Evolutionary conservation across 2,888 invertebrate genomes (phyloP).

Genomic region (Alviniconcha strummeri): DNA sequence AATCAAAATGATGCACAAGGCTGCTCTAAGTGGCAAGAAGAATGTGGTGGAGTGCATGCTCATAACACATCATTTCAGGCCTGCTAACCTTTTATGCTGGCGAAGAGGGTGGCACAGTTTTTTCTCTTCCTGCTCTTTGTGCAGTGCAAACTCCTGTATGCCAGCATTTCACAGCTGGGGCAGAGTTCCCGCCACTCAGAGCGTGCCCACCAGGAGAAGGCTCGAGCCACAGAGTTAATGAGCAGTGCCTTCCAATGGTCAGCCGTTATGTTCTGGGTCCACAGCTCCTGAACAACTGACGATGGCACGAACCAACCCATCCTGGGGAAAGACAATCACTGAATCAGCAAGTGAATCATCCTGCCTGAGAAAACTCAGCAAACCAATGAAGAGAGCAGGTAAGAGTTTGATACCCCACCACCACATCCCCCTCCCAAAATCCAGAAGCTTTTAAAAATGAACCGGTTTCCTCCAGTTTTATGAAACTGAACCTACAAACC

Average conservation of each 20-base stretch:
- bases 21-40: too few species aligned
- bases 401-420: too few species aligned
- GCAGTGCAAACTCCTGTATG: slow-evolving; percentile 36
- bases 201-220: slow-evolving; percentile 71
- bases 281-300: slow-evolving; percentile 62
- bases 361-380: not conserved
- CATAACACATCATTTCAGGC: too few species aligned
- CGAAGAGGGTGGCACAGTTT: slow-evolving; percentile 74
- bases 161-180: slow-evolving; percentile 27
- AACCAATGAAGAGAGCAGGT: too few species aligned
- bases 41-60: too few species aligned
- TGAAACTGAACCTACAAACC: too few species aligned
- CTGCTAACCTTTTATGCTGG: slow-evolving; percentile 73
- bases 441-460: too few species aligned
- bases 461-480: too few species aligned
- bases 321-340: slow-evolving; percentile 50
- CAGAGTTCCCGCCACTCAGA: slow-evolving; percentile 33
- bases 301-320: slow-evolving; percentile 73
- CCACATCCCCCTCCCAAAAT: too few species aligned
- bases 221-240: slow-evolving; percentile 73
- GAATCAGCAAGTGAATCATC: not conserved
- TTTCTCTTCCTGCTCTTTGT: slow-evolving; percentile 32
- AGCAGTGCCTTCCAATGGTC: slow-evolving; percentile 79
- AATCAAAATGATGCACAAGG: too few species aligned
- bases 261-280: slow-evolving; percentile 55